These are phyloP conservation scores for Mastacembelus armatus DNA, from an alignment of 2,797 vertebrate genomes.

Conservation along the genomic window DNA sequence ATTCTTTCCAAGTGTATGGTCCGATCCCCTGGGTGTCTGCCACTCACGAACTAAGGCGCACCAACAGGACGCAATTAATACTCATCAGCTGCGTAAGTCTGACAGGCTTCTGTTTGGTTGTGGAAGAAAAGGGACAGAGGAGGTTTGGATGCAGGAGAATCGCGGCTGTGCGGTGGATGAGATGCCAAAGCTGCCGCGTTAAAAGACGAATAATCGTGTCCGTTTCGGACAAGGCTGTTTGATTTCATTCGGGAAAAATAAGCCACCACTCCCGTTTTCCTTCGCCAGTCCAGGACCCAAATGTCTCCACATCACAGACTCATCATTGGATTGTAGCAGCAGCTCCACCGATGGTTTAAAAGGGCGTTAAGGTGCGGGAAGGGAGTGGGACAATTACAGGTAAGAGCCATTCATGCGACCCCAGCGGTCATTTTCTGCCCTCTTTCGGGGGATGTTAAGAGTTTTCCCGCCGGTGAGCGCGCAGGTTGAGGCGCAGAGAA, in stretches of 20 bases:
- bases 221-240: constrained; percentile 4
- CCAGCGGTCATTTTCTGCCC: not conserved
- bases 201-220: constrained; percentile 1
- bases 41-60: not conserved
- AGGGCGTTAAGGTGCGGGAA: constrained; percentile 82
- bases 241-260: constrained; percentile 2
- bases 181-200: not conserved
- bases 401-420: constrained; percentile 48
- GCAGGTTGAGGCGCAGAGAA: not conserved
- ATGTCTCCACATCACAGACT: constrained; percentile 56
- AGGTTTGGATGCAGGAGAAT: constrained; percentile 25
- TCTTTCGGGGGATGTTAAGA: not conserved
- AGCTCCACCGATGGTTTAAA: constrained; percentile 82
- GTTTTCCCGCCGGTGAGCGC: not conserved
- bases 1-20: not conserved
- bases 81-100: not conserved
- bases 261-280: constrained; percentile 6
- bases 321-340: constrained; percentile 83
- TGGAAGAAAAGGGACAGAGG: constrained; percentile 19
- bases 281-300: constrained; percentile 42
- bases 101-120: not conserved
- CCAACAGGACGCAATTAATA: constrained; percentile 24
- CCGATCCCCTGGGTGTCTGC: not conserved
- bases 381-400: constrained; percentile 84
- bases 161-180: constrained; percentile 35